Base-by-base conservation (phyloP, 1,140 invertebrate species). In the Meteorus sp. region DNA sequence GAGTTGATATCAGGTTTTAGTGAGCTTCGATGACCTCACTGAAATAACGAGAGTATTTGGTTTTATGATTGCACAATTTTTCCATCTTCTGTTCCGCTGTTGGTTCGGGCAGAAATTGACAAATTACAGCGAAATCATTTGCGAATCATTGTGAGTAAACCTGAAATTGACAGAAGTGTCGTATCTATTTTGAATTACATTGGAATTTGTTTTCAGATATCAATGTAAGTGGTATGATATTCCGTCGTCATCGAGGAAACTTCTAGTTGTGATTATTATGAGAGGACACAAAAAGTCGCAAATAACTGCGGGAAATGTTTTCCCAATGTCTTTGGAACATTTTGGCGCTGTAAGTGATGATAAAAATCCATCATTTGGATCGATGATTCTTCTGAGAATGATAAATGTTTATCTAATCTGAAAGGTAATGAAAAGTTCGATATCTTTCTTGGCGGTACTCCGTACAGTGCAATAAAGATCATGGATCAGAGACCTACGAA, bases 291-390 rank as follows among this genome's bases (percentile, higher is more conserved):
- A 47, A 35, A 57, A 57, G 1, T 60, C 57, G 37, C 53, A 29
- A 20, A 41, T 63, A 19, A 60, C 61, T 9, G 61, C 61, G 29
- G 61, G 61, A 39, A 63, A 60, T 31, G 27, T 63, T 8, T 63
- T 56, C 29, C 53, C 33, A 3, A 59, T 59, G 57, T 59, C 57
- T 9, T 59, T 11, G 9, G 39, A 47, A 31, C 52, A 43, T 23
- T 59, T 59, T 15, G n/a, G 23, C 8, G 47, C 5, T n/a, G 57
- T 59, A 39, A 39, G 17, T n/a, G 5, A 8, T 20, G 29, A 19
- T 22, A 3, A 3, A 8, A 23, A 44, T 17, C 9, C 31, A 2
- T 25, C 7, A 44, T 13, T 0, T 45, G 6, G 3, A 52, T 20
- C 9, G 2, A 4, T n/a, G n/a, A 44, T 19, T 27, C 13, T 15